phyloP scores from a whole-genome alignment of 2,888 invertebrate genomes.

The Platycheirus rosarum region DNA sequence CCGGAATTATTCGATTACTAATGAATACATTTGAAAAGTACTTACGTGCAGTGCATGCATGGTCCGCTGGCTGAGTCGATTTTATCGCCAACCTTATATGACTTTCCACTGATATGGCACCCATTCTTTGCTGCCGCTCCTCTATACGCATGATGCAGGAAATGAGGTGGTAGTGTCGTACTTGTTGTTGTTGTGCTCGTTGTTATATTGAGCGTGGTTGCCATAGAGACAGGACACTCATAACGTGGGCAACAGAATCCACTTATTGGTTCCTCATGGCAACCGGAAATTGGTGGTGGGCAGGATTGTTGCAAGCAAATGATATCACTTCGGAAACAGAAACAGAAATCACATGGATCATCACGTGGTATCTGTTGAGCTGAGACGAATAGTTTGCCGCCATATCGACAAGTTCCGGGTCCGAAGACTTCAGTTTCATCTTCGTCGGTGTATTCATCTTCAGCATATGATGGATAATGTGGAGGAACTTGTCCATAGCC shows the following conservation, averaged over 20 bases:
- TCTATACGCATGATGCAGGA: constrained; percentile 90
- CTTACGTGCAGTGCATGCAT: constrained; percentile 97
- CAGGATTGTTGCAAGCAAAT: constrained; percentile 97
- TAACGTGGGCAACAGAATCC: constrained; percentile 98
- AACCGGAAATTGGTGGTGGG: constrained; percentile 95
- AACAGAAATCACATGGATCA: constrained; percentile 97
- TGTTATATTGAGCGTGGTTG: constrained; percentile 90
- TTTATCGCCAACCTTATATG: constrained; percentile 93
- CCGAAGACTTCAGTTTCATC: constrained; percentile 91
- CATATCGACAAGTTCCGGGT: constrained; percentile 95
- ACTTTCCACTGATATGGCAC: constrained; percentile 92
- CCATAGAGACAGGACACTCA: constrained; percentile 96
- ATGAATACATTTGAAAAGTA: constrained; percentile 78
- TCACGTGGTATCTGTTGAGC: constrained; percentile 97
- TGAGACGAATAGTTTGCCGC: constrained; percentile 95
- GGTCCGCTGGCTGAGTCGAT: constrained; percentile 94
- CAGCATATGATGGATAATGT: constrained; percentile 81
- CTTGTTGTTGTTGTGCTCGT: constrained; percentile 95
- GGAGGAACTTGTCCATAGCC: constrained; percentile 78
- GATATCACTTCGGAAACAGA: constrained; percentile 97
- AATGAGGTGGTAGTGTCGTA: constrained; percentile 92
- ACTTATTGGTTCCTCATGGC: constrained; percentile 95
- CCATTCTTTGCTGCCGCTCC: constrained; percentile 87
- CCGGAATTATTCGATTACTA: no score
- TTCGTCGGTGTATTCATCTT: constrained; percentile 86